phyloP scores from a whole-genome alignment of 2,113 vertebrate genomes.

The Brevimyrus niger region DNA sequence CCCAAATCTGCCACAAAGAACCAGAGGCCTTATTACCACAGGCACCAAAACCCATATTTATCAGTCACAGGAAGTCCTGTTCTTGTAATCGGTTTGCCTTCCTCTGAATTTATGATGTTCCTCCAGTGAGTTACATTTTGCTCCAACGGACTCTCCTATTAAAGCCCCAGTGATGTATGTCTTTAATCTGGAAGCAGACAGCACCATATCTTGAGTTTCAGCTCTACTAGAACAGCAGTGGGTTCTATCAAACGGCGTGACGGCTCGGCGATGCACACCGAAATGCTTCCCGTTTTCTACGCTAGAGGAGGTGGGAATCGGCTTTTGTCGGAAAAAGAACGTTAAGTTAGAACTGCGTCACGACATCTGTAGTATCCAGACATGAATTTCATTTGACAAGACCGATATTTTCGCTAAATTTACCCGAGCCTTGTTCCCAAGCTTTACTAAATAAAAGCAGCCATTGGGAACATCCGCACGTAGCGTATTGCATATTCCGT shows the following conservation, averaged over 20 bases:
- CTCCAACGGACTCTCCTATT: background rate
- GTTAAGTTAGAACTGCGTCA: background rate
- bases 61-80: background rate
- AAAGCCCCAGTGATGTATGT: constrained; percentile 4
- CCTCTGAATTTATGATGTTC: background rate
- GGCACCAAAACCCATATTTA: background rate
- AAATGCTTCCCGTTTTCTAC: too few relatives aligned
- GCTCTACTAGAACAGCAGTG: background rate
- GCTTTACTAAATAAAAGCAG: background rate
- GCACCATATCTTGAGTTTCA: background rate
- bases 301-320: background rate
- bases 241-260: background rate
- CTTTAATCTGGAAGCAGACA: background rate
- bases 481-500: background rate
- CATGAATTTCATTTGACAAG: background rate
- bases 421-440: background rate
- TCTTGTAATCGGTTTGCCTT: background rate
- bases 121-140: background rate
- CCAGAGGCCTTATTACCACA: background rate
- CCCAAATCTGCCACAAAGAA: background rate
- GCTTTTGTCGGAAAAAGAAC: background rate
- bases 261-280: background rate
- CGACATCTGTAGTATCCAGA: background rate
- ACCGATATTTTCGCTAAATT: background rate
- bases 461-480: background rate